Base-by-base conservation (phyloP, 2,797 vertebrate species). In the Takifugu rubripes region DNA sequence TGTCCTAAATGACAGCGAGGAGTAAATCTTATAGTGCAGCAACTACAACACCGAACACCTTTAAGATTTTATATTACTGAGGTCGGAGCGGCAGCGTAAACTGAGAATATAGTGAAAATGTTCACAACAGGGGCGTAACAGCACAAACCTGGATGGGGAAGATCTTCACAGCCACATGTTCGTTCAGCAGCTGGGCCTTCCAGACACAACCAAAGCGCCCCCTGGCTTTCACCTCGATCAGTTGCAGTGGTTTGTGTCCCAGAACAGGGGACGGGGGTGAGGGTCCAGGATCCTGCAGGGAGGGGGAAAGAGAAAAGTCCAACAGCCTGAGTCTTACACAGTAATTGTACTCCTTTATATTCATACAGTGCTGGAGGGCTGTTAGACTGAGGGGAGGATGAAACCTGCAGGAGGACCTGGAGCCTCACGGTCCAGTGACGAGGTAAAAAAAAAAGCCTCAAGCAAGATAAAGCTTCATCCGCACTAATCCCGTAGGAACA, bases 191-290 rank as follows among this genome's bases (percentile, higher is more conserved):
- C 74, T 98, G 96, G 15, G 96, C 97, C 86, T 98, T 99, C 97
- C 97, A 98, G 12, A 99, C 96, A 33, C 96, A 98, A 42, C 96
- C 96, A 55, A 97, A 98, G 70, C 96, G 94, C 72, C 97, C 97
- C 70, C 96, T 93, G 64, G 97, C 96, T 86, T 98, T 99, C 74
- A 98, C 81, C 90, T 99, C 97, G 27, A 99, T 79, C 67, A 99
- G 86, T 84, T 99, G 97, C 85, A 99, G 82, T 0, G 96, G 96
- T 79, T 96, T 98, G 81, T 98, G 92, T 46, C 95, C 95, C 88
- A 96, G 74, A 60, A 94, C 12, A 0, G 97, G 96, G 29, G 96
- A 99, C 0, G 95, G 94, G 5, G 96, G 95, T 0, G 92, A 93
- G 53, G 94, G 93, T 9, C 95, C 94, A 24, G 96, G 94, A 59